Percentiles rank a stretch among this genome's conserved stretches.
phyloP scores from a whole-genome alignment of 2,113 vertebrate species.

The Syngnathus floridae region DNA sequence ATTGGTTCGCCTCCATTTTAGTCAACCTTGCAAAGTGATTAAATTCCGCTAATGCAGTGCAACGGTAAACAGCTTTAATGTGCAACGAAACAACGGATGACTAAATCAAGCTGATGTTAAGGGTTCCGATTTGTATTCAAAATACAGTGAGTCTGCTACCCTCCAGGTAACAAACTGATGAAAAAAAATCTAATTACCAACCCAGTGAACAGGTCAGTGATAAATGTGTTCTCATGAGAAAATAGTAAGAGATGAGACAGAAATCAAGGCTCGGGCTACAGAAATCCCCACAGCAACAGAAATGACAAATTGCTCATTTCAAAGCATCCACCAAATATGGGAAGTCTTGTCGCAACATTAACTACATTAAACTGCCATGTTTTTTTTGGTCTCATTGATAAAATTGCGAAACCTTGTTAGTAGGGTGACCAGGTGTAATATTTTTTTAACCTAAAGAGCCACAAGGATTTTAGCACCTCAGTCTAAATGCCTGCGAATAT shows the following conservation, averaged over 20 bases:
- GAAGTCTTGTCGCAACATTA: background rate
- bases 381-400: background rate
- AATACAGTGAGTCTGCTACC: background rate
- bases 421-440: background rate
- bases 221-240: constrained; percentile 3
- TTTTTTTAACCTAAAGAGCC: background rate
- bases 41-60: background rate
- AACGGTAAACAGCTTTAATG: background rate
- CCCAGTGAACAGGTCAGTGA: background rate
- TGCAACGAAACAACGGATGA: background rate
- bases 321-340: background rate
- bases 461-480: background rate
- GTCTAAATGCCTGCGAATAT: background rate
- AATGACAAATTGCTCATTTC: background rate
- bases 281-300: background rate
- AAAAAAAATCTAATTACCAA: background rate
- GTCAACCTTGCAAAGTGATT: background rate
- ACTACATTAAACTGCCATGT: background rate
- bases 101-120: background rate
- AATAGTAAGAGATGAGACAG: background rate
- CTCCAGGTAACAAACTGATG: background rate
- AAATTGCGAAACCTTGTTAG: background rate
- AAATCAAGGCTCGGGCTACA: background rate
- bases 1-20: background rate
- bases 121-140: background rate